Evolutionary conservation across 2,797 vertebrate species (phyloP), one percentile per base, ranked within the genome.

Genomic region (Gambelia wislizenii): DNA sequence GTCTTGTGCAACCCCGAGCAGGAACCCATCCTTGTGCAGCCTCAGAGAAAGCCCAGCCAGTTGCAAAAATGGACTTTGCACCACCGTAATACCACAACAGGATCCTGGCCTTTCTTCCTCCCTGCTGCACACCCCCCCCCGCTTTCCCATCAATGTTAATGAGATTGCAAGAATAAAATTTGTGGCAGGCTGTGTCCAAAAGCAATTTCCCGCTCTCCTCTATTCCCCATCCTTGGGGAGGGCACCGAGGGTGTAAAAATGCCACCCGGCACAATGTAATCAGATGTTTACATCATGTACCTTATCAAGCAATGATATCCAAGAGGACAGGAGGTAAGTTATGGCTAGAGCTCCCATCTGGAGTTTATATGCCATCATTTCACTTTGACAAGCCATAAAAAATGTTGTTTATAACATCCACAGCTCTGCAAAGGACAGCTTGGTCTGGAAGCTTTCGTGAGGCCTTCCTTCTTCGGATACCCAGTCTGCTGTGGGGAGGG

Each of bases 261-360:
- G 82, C 85, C 90, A 67, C 42, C 88, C 85, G 84, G 84, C 80
- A 80, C 84, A 75, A 47, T 64, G 12, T 87, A 70, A 93, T 87
- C 81, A 25, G 54, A 47, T 14, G 82, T 88, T 89, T 84, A 16
- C 85, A 83, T 84, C 36, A 1, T 64, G 88, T 47, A 27, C 81
- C 44, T 87, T 36, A 39, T 76, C 88, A 16, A 61, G 87, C 54
- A 69, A 70, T 56, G 22, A 52, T 83, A 42, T 52, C 59, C 56
- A 69, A 83, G 33, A 77, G 59, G 74, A 78, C 72, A 84, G 49
- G 44, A 54, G 56, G 54, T 88, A 83, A 83, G 54, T 76, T 64
- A 83, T 67, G 47, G 56, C 70, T 20, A n/a, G 44, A 22, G 59
- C 22, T 27, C 54, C 42, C 2, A n/a, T 56, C 25, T 16, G 22